Evolutionary conservation across 2,113 vertebrate species (phyloP), one percentile per base, ranked within the genome.

Genomic region (Taxidea taxus): DNA sequence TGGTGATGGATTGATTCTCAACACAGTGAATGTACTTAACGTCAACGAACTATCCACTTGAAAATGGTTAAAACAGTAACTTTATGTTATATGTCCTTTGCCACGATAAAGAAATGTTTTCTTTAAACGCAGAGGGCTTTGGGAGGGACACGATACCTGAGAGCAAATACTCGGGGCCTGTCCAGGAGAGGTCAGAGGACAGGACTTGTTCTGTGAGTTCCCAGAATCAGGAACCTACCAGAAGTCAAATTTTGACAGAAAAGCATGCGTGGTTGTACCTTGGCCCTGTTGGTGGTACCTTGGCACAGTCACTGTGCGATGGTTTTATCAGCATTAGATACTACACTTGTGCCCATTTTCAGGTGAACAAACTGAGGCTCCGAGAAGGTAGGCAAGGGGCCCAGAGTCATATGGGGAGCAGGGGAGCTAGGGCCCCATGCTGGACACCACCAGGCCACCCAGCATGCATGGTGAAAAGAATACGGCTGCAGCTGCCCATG

Each of bases 361-460:
- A n/a, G 20, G 74, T 23, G 56, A n/a, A 34, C 27, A 86, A 54
- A 23, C 31, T 29, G 81, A 81, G 14, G 39, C 47, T 64, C 7
- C 42, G 9, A 42, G 34, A 39, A 74, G 21, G 58, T 4, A 74
- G 29, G 66, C 13, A 20, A 3, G 56, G 4, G 74, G 86, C 68
- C 66, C 91, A 39, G 16, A 2, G 34, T 23, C 44, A 60, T 4
- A 18, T 11, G 25, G 78, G 3, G 12, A 51, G 13, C 2, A 4
- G 39, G 29, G 49, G 21, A 68, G 18, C 68, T 2, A 68, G n/a
- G 31, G 29, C 8, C 1, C 87, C 2, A 13, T 29, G 18, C 39
- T 16, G 2, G 2, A 4, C 6, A 31, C 39, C 10, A 1, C 74
- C 21, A 4, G 0, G 0, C 29, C 34, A 13, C 1, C 6, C 0